A percentile compares a stretch with the other conserved stretches of the same genome.
These are phyloP conservation scores for Xenopus laevis DNA, from an alignment of 2,113 vertebrate species.

Conservation along the genomic window DNA sequence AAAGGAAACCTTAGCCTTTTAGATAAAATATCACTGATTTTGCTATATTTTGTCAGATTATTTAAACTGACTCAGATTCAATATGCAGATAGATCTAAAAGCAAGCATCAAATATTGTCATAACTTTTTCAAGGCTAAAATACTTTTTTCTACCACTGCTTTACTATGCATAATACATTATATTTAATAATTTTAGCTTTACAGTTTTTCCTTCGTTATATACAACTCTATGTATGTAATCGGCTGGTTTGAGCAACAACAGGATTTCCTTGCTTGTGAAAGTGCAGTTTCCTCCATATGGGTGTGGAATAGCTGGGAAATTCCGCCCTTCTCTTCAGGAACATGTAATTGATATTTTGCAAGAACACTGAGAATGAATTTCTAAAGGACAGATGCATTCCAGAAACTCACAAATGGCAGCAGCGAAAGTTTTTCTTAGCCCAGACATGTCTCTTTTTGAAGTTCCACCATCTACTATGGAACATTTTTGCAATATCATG, in stretches of 20 bases:
- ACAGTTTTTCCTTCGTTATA: too few species aligned
- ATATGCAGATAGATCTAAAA: too few species aligned
- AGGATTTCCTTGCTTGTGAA: conserved; percentile 36
- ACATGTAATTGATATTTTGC: background rate
- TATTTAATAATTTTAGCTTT: too few species aligned
- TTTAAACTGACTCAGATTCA: too few species aligned
- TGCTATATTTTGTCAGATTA: too few species aligned
- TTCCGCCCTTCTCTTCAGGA: background rate
- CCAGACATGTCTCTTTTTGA: conserved; percentile 59
- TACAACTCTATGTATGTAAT: background rate
- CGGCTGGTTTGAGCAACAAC: conserved; percentile 9
- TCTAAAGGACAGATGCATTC: background rate
- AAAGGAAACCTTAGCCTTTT: too few species aligned
- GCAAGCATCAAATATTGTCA: too few species aligned
- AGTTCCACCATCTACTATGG: conserved; percentile 59
- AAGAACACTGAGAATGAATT: background rate
- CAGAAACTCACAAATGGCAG: background rate
- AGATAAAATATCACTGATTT: too few species aligned
- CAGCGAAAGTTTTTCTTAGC: conserved; percentile 32
- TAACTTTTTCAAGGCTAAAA: too few species aligned
- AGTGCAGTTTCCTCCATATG: background rate
- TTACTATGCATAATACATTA: too few species aligned
- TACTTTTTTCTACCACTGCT: too few species aligned
- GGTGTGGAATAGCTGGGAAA: conserved; percentile 27
- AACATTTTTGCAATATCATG: conserved; percentile 62